phyloP scores from a whole-genome alignment of 2,797 vertebrate species.

The Paramormyrops hopkinsi region DNA sequence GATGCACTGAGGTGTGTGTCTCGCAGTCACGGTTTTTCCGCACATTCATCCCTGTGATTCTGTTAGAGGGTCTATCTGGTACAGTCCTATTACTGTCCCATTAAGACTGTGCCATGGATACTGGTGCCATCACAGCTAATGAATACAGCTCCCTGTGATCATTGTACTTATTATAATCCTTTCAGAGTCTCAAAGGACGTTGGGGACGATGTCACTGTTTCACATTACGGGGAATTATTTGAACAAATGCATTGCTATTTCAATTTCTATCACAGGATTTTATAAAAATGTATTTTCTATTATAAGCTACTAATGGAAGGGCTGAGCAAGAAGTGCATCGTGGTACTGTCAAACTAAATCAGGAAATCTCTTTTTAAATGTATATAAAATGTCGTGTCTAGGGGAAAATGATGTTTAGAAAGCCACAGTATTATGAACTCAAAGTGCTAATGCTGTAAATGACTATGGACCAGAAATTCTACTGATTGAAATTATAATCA shows the following conservation, averaged over 20 bases:
- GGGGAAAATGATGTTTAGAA: neutral
- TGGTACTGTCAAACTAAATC: neutral
- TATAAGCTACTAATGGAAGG: conserved; percentile 6
- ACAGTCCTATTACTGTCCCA: neutral
- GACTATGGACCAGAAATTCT: conserved; percentile 2
- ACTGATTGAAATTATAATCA: neutral
- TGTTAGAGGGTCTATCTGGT: neutral
- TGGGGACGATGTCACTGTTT: conserved; percentile 7
- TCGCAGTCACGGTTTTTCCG: neutral
- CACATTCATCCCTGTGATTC: neutral
- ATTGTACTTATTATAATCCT: conserved; percentile 12
- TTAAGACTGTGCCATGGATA: neutral
- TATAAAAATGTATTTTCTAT: conserved; percentile 14
- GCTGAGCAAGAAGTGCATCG: neutral
- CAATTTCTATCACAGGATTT: conserved; percentile 10
- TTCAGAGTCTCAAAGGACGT: conserved; percentile 6
- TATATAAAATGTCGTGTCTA: neutral
- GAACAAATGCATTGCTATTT: conserved; percentile 8
- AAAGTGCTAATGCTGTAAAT: neutral
- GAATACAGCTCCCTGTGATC: conserved; percentile 2
- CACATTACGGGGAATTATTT: conserved; percentile 10
- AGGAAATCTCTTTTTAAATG: neutral
- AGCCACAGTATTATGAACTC: neutral
- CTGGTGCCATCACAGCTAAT: neutral
- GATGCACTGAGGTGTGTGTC: neutral